phyloP scores from a whole-genome alignment of 2,113 vertebrate species.

The Prionailurus bengalensis region DNA sequence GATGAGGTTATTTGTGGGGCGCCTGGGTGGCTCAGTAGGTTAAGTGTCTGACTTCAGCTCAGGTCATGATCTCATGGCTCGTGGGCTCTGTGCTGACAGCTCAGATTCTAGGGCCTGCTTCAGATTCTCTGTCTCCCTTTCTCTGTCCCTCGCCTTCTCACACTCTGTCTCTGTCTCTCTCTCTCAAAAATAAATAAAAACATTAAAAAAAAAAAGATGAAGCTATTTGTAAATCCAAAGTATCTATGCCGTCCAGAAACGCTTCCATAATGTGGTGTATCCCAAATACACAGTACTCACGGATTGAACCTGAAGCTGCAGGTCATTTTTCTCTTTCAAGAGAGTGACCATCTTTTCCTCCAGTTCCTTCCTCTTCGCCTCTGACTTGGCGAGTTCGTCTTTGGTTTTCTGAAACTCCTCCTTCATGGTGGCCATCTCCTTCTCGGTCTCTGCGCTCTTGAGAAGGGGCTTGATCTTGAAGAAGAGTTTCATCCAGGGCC shows the following conservation, averaged over 20 bases:
- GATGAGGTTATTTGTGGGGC: neutral
- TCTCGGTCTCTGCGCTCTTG: conserved; percentile 91
- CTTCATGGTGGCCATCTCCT: conserved; percentile 93
- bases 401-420: conserved; percentile 94
- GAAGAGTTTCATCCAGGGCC: conserved; percentile 97
- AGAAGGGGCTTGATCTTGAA: conserved; percentile 94
- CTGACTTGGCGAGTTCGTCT: conserved; percentile 92
- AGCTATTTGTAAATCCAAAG: neutral
- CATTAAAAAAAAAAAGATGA: neutral
- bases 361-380: conserved; percentile 91
- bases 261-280: neutral
- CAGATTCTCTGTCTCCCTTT: too few relatives aligned
- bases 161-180: too few relatives aligned
- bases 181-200: too few relatives aligned
- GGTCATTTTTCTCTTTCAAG: conserved; percentile 92
- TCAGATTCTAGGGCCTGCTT: too few relatives aligned
- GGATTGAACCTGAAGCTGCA: conserved; percentile 90
- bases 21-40: too few relatives aligned
- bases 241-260: neutral
- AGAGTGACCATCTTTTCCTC: conserved; percentile 93
- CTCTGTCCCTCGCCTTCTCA: too few relatives aligned
- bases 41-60: too few relatives aligned
- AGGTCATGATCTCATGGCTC: too few relatives aligned
- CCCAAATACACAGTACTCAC: conserved; percentile 75
- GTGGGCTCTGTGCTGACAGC: too few relatives aligned